Conservation (phyloP, 1,140 invertebrate species). For the Brachionus rubens region DNA sequence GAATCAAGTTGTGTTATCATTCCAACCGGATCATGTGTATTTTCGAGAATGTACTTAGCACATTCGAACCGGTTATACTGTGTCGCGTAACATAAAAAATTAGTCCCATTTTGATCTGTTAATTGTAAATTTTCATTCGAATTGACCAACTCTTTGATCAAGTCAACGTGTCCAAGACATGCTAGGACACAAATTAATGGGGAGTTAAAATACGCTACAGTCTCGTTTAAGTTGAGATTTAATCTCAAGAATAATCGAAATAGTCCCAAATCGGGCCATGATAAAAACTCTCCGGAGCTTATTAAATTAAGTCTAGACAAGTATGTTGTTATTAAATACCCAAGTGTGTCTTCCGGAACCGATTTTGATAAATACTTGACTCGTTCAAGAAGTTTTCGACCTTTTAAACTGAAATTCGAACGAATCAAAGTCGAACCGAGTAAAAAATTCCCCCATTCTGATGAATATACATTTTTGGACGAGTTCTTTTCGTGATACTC, state of each 20-base stretch:
- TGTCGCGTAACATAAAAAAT: slow-evolving; percentile 42
- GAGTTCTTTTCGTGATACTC: background rate
- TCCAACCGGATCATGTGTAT: background rate
- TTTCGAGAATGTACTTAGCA: slow-evolving; percentile 54
- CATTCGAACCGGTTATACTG: slow-evolving; percentile 6
- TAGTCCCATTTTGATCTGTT: slow-evolving; percentile 13
- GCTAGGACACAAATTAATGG: slow-evolving; percentile 59
- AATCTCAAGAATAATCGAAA: slow-evolving; percentile 58
- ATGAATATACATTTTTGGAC: background rate
- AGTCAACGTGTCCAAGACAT: slow-evolving; percentile 74
- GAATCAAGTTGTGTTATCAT: slow-evolving; percentile 68
- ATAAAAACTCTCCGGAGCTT: slow-evolving; percentile 80
- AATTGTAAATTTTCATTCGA: slow-evolving; percentile 69
- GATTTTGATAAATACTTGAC: background rate
- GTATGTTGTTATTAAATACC: background rate
- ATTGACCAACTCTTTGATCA: slow-evolving; percentile 72
- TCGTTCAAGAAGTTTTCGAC: background rate
- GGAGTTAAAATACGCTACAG: slow-evolving; percentile 53
- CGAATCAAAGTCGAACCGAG: background rate
- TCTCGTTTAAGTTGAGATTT: slow-evolving; percentile 55
- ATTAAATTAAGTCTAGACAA: slow-evolving; percentile 69
- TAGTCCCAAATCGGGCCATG: slow-evolving; percentile 79
- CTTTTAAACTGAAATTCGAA: background rate
- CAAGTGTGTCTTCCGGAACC: background rate
- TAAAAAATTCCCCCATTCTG: slow-evolving; percentile 11